These are phyloP conservation scores for Paedocypris micromegethes DNA, from an alignment of 2,797 vertebrate genomes.

Conservation along the genomic window DNA sequence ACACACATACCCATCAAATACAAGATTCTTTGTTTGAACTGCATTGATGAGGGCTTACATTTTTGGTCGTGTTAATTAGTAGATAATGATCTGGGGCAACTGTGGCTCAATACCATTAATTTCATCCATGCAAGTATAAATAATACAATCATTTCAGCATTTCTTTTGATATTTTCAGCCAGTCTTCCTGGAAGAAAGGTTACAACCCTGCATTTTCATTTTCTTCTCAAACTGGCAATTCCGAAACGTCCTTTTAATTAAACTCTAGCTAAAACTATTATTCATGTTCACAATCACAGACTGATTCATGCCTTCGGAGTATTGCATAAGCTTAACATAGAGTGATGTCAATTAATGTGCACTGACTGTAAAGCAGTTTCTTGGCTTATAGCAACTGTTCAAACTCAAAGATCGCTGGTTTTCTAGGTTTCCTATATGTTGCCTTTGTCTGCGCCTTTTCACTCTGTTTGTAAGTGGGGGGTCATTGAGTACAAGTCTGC, in stretches of 20 bases:
- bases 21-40: constrained; percentile 26
- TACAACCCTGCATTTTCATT: background rate
- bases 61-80: constrained; percentile 25
- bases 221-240: background rate
- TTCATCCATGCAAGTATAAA: constrained; percentile 23
- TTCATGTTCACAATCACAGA: constrained; percentile 16
- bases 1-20: constrained; percentile 9
- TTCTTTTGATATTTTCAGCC: background rate
- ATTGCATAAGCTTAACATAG: constrained; percentile 12
- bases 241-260: background rate
- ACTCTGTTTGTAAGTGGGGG: constrained; percentile 3
- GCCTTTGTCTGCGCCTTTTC: constrained; percentile 10
- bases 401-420: constrained; percentile 2
- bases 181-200: background rate
- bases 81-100: constrained; percentile 19
- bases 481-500: constrained; percentile 27
- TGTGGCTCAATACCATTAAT: constrained; percentile 28
- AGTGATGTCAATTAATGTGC: constrained; percentile 7
- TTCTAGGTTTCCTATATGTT: constrained; percentile 2
- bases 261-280: constrained; percentile 12
- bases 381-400: background rate
- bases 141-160: constrained; percentile 3
- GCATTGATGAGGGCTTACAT: constrained; percentile 13
- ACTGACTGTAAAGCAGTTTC: constrained; percentile 9
- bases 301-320: background rate